phyloP scores from a whole-genome alignment of 1,140 invertebrate genomes.

The Linepithema humile region DNA sequence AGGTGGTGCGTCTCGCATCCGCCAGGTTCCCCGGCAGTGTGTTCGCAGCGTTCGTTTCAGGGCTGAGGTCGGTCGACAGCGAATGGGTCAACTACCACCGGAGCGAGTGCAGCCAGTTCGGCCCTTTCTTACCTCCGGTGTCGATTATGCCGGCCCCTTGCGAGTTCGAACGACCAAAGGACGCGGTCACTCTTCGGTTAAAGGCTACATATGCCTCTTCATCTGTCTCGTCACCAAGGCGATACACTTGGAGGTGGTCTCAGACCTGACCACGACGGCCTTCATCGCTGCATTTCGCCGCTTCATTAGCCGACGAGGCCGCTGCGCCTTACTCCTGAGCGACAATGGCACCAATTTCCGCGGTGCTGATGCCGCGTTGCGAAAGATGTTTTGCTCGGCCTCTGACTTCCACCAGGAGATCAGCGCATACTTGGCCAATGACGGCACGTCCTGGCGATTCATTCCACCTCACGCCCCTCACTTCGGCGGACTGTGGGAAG shows the following conservation, averaged over 20 bases:
- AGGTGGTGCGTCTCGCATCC: neutral
- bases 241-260: conserved; percentile 75
- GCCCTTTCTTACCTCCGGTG: conserved; percentile 76
- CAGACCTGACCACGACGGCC: conserved; percentile 68
- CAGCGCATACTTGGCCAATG: neutral
- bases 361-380: conserved; percentile 61
- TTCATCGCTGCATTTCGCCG: conserved; percentile 75
- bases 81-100: conserved; percentile 78
- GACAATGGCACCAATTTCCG: conserved; percentile 76
- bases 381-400: conserved; percentile 29
- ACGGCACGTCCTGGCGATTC: neutral
- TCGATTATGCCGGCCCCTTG: conserved; percentile 79
- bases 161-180: neutral
- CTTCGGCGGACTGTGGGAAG: too few relatives aligned
- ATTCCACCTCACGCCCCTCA: conserved; percentile 50
- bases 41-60: neutral
- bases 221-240: conserved; percentile 75
- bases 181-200: neutral
- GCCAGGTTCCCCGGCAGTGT: neutral
- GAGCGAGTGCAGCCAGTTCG: conserved; percentile 59
- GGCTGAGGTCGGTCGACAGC: conserved; percentile 4
- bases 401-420: too few relatives aligned
- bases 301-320: too few relatives aligned
- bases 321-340: conserved; percentile 56
- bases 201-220: conserved; percentile 64